These are phyloP conservation scores for Diloba caeruleocephala DNA, from an alignment of 2,888 invertebrate species.

Conservation along the genomic window DNA sequence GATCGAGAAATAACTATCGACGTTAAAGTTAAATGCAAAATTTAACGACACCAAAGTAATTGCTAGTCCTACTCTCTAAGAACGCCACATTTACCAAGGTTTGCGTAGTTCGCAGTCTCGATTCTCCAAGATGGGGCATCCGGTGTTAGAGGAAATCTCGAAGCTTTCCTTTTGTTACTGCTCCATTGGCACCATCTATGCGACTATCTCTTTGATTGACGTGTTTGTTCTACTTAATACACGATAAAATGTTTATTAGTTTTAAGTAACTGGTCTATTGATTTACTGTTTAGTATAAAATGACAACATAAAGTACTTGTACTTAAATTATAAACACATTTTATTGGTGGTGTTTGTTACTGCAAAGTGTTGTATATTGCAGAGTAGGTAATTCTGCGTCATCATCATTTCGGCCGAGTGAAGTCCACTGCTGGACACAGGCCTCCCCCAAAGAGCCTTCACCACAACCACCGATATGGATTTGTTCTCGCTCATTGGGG, in stretches of 20 bases:
- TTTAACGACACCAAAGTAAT: slow-evolving; percentile 66
- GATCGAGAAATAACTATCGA: slow-evolving; percentile 61
- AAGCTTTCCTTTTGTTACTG: slow-evolving; percentile 60
- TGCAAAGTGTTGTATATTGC: background rate
- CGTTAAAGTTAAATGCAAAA: slow-evolving; percentile 60
- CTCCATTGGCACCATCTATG: slow-evolving; percentile 32
- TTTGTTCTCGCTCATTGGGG: too few species aligned
- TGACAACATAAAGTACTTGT: slow-evolving; percentile 2
- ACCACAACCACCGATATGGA: too few species aligned
- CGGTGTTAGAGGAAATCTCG: slow-evolving; percentile 68
- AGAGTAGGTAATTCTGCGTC: slow-evolving; percentile 3
- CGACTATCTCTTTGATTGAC: slow-evolving; percentile 65
- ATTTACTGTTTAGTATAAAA: slow-evolving; percentile 36
- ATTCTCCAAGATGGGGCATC: slow-evolving; percentile 60
- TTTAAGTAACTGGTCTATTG: slow-evolving; percentile 18
- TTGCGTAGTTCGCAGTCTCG: slow-evolving; percentile 58
- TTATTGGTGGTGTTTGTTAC: slow-evolving; percentile 5
- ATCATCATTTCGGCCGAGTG: too few species aligned
- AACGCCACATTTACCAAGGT: slow-evolving; percentile 57
- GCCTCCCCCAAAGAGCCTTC: too few species aligned
- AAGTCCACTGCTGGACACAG: too few species aligned
- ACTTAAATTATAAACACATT: slow-evolving; percentile 9
- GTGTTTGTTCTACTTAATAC: slow-evolving; percentile 64
- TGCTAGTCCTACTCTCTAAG: slow-evolving; percentile 56
- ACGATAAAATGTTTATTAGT: slow-evolving; percentile 36